Evolutionary conservation across 2,113 vertebrate species (phyloP), one percentile per base, ranked within the genome.

Genomic region (Chiloscyllium plagiosum): DNA sequence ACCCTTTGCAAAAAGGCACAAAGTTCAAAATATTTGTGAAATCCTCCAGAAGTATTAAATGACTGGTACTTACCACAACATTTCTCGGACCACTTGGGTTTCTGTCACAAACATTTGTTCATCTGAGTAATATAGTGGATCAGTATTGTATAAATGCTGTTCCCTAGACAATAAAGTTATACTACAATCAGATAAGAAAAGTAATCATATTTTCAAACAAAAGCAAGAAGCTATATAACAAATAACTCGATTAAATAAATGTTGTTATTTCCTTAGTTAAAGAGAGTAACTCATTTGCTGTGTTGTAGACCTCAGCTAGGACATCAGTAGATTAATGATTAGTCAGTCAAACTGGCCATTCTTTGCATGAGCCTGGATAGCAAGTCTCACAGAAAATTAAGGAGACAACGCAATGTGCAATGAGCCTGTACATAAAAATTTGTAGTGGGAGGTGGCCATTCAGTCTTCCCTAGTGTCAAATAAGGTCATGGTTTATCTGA

Each of bases 71-170:
- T 97, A 99, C 99, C 99, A 99, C 76, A 99, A 96, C 0, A 98
- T 99, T 97, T 99, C 99, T 93, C 99, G 97, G 96, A 99, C 99
- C 92, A 99, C 98, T 97, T 99, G 99, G 0, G 98, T 98, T 97
- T 99, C 99, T 0, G 99, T 99, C 96, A 99, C 98, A 96, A 98
- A 97, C 10, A 97, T 98, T 96, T 98, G 99, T 96, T 99, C 99
- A 96, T 99, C 99, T 0, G 98, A 98, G 96, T 99, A 97, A 65
- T 99, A 99, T 13, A 99, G 97, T 0, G 99, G 98, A 96, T 99
- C 98, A 42, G 98, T 99, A 97, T 97, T 98, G 50, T 99, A 99
- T 96, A 99, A 97, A 96, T 99, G 98, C 93, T 99, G 99, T 96
- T 99, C 99, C 99, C 99, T 99, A 96, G 92, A 95, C 42, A 96